Conservation (phyloP, 2,888 invertebrate genomes). For the Drosophila mettleri region DNA sequence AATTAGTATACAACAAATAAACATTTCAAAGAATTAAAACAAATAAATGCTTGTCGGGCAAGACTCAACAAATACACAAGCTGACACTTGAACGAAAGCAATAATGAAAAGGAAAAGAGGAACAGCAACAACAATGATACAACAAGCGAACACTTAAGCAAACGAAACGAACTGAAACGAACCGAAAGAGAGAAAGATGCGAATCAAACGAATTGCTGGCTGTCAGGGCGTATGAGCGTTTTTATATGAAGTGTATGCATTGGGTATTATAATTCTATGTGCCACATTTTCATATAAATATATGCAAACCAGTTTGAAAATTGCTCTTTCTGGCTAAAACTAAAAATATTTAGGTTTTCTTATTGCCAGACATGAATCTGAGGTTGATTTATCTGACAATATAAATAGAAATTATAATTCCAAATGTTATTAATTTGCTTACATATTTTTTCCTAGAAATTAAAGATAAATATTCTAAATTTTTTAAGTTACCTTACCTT, state of each 20-base stretch:
- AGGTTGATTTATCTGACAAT: no score
- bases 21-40: constrained; percentile 21
- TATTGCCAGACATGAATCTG: no score
- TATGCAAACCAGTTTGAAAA: no score
- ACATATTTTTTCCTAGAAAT: no score
- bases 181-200: constrained; percentile 35
- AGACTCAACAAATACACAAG: constrained; percentile 55
- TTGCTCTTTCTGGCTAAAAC: background rate
- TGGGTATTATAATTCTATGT: background rate
- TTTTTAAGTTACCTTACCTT: no score
- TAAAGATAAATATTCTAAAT: no score
- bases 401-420: no score
- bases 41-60: constrained; percentile 44
- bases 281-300: no score
- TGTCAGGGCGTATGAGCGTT: constrained; percentile 61
- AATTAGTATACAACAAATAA: background rate
- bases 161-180: constrained; percentile 54
- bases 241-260: constrained; percentile 9
- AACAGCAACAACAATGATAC: constrained; percentile 18
- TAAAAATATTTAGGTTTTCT: background rate
- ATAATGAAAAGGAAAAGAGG: constrained; percentile 35
- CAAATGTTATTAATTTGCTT: no score
- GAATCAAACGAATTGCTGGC: constrained; percentile 45
- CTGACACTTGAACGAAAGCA: constrained; percentile 47
- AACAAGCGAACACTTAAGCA: constrained; percentile 68